Base-by-base conservation (phyloP, 2,113 vertebrate species). In the Rissa tridactyla region DNA sequence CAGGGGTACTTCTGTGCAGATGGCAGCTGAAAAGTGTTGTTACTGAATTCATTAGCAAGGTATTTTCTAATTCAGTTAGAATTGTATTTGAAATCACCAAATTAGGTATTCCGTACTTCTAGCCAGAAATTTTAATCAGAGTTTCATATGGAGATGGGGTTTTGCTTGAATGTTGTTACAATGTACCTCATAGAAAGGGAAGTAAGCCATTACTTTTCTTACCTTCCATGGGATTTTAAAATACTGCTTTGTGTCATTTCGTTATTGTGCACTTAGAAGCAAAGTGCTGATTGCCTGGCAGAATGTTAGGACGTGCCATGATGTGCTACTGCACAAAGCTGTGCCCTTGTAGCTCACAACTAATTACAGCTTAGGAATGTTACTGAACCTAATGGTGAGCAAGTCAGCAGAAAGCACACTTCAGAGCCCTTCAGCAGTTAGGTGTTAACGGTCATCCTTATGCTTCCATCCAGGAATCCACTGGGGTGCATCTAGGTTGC, bases 11-110 rank as follows among this genome's bases (percentile, higher is more conserved):
- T 84, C 40, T 81, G n/a, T 78, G 42, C 77, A 89, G 80, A 60
- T 84, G 55, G 76, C 64, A 92, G 29, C 55, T 88, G 77, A 60
- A 80, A 58, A 78, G 71, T 40, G 14, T 20, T 68, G 25, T 42
- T 88, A 26, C 0, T 77, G n/a, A 91, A 66, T 81, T 64, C 25
- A 58, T 92, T 86, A 91, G 42, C n/a, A 42, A 79, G 46, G 7
- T 88, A 51, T 88, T 89, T 73, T 91, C 46, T 80, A 64, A 61
- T 94, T 60, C 64, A 36, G 54, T 58, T 92, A 73, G 30, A 92
- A 64, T 40, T 92, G 19, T 77, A 34, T 78, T 81, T 71, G 65
- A 92, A 92, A 68, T 78, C 8, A 46, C 25, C 4, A 16, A 66
- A 78, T 42, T n/a, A 30, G 3, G 2, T 70, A 66, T 73, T 88